Percentiles rank a stretch among this genome's conserved stretches.
Evolutionary conservation across 64 coral and sea anemone species (phyloP).

Genomic region (Orbicella faveolata): DNA sequence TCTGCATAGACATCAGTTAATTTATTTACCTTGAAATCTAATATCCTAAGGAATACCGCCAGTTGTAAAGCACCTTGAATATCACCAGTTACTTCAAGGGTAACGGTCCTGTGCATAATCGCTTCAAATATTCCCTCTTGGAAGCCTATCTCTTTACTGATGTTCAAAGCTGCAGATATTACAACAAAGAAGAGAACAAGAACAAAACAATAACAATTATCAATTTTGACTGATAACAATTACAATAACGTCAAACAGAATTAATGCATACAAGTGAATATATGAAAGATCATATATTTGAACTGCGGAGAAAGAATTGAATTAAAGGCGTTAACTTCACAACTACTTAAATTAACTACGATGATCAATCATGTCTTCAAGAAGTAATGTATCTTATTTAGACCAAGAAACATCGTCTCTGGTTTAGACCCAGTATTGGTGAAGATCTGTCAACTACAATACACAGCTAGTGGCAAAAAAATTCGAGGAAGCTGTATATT

Average conservation of each 20-base stretch:
- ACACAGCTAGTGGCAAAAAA: no score
- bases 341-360: no score
- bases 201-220: neutral
- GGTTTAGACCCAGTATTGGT: no score
- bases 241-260: neutral
- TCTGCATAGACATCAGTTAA: neutral
- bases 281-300: no score
- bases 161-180: neutral
- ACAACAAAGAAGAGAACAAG: neutral
- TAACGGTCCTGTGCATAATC: neutral
- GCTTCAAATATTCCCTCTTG: neutral
- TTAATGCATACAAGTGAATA: no score
- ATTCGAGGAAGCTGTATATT: no score
- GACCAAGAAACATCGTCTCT: no score
- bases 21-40: neutral
- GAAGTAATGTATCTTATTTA: no score
- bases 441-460: no score
- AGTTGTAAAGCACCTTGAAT: neutral
- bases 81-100: neutral
- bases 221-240: neutral
- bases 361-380: no score
- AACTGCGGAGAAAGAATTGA: no score
- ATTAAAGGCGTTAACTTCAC: no score
- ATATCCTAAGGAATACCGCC: neutral
- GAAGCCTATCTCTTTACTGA: neutral